phyloP scores from a whole-genome alignment of 1,140 invertebrate species.

The Habropoda laboriosa region DNA sequence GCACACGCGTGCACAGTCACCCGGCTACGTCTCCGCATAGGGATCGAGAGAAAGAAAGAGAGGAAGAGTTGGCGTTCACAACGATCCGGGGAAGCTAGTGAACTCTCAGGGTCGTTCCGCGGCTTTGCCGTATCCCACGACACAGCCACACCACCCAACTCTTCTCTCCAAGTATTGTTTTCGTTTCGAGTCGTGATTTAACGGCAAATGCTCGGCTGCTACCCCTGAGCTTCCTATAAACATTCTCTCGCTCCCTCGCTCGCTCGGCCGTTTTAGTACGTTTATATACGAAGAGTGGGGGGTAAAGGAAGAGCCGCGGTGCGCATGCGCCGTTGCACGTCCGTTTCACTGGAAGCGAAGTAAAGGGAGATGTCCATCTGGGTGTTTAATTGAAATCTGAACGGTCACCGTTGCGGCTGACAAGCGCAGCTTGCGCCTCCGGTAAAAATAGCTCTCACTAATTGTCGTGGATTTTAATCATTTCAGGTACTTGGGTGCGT shows the following conservation, averaged over 20 bases:
- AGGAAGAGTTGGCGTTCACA: background rate
- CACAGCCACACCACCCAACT: background rate
- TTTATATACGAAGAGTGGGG: background rate
- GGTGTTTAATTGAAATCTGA: conserved; percentile 23
- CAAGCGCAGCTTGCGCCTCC: background rate
- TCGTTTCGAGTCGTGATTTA: background rate
- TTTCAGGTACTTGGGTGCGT: too few species aligned
- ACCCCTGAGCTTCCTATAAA: background rate
- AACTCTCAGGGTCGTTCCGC: conserved; percentile 54
- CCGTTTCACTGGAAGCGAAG: background rate
- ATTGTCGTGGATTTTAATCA: background rate
- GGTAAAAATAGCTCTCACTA: background rate
- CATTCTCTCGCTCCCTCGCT: background rate
- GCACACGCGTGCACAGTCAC: conserved; percentile 41
- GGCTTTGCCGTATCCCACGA: conserved; percentile 6
- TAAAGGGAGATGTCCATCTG: conserved; percentile 14
- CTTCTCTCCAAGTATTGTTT: background rate
- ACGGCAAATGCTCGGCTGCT: background rate
- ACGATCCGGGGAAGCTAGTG: conserved; percentile 43
- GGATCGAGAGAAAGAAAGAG: background rate
- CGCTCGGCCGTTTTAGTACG: background rate
- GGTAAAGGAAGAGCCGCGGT: too few species aligned
- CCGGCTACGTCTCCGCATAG: background rate
- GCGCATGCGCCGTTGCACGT: background rate
- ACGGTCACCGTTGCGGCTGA: background rate